Conservation (phyloP, 2,113 vertebrate genomes). For the Chroicocephalus ridibundus region DNA sequence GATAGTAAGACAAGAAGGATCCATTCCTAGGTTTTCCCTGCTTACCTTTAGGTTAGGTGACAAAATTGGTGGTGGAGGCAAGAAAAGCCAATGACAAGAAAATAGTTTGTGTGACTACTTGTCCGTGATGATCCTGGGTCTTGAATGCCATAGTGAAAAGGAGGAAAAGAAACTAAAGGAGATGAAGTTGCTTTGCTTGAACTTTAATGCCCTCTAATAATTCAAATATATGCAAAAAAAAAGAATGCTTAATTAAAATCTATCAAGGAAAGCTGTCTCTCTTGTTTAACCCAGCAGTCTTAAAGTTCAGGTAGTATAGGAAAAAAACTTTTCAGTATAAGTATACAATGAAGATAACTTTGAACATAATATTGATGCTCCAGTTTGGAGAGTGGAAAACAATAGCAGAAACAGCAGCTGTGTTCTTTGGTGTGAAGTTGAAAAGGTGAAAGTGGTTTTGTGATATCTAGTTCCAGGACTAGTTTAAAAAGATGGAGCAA, state of each 20-base stretch:
- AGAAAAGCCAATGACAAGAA: neutral
- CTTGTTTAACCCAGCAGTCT: neutral
- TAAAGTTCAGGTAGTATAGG: neutral
- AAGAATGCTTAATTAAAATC: neutral
- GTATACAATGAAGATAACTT: neutral
- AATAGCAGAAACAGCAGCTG: neutral
- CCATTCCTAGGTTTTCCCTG: neutral
- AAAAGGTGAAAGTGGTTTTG: neutral
- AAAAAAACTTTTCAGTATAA: neutral
- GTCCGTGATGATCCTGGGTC: neutral
- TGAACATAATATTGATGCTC: neutral
- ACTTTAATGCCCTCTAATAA: neutral
- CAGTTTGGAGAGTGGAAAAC: neutral
- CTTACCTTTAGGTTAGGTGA: neutral
- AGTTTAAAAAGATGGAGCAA: neutral
- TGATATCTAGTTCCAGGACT: neutral
- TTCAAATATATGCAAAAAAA: neutral
- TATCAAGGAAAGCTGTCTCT: neutral
- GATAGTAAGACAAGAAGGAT: neutral
- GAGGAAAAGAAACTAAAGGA: neutral
- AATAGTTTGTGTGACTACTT: neutral
- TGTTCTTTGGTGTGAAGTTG: neutral
- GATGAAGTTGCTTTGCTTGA: neutral
- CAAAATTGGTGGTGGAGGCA: neutral
- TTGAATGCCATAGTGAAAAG: neutral